phyloP scores from a whole-genome alignment of 2,888 invertebrate genomes.

The Amphiduros pacificus region DNA sequence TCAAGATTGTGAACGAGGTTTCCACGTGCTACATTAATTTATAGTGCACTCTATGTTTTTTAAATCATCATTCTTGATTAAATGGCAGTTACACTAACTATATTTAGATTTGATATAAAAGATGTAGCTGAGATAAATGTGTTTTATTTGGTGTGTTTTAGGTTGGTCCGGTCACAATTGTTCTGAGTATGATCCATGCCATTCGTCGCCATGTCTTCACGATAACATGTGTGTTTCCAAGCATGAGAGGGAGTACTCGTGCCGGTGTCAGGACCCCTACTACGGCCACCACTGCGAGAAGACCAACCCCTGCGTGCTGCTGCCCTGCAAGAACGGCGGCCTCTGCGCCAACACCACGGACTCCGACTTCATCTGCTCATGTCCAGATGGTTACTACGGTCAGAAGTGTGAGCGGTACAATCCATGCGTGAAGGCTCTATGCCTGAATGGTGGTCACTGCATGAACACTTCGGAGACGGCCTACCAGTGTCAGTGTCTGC shows the following conservation, averaged over 20 bases:
- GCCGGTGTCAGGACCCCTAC: slow-evolving; percentile 23
- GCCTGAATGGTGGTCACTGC: slow-evolving; percentile 23
- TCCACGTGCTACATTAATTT: too few relatives aligned
- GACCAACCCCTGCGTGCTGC: slow-evolving; percentile 21
- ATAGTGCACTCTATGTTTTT: too few relatives aligned
- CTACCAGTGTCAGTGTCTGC: slow-evolving; percentile 25
- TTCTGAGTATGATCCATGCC: slow-evolving; percentile 28
- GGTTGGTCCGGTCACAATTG: slow-evolving; percentile 29
- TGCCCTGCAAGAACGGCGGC: slow-evolving; percentile 26
- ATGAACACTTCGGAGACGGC: slow-evolving; percentile 10
- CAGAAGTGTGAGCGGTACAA: slow-evolving; percentile 26
- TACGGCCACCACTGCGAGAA: slow-evolving; percentile 28
- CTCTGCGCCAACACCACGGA: slow-evolving; percentile 20
- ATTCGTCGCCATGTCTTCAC: slow-evolving; percentile 29
- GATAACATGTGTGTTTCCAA: slow-evolving; percentile 28
- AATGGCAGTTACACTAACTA: too few relatives aligned
- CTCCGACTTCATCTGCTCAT: slow-evolving; percentile 27
- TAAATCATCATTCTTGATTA: too few relatives aligned
- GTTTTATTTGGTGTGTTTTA: slow-evolving; percentile 14
- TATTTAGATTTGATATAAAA: too few relatives aligned
- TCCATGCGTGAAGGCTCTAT: slow-evolving; percentile 23
- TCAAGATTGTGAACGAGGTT: too few relatives aligned
- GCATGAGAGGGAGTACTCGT: slow-evolving; percentile 14
- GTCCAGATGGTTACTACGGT: slow-evolving; percentile 28
- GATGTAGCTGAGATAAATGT: neutral